Conservation (phyloP, 2,113 vertebrate species). For the Vulpes vulpes region DNA sequence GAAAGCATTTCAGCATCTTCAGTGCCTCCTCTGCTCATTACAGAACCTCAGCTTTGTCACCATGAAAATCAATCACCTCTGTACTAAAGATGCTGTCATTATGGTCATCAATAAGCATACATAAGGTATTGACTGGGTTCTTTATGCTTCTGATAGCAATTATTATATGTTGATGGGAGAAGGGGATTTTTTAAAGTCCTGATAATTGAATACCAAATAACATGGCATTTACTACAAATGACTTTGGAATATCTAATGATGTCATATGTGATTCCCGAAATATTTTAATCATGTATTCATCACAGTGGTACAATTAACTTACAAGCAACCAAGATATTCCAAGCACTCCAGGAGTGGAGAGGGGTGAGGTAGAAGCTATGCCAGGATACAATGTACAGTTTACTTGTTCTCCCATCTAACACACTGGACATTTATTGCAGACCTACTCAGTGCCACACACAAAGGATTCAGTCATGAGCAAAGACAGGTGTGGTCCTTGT, state of each 20-base stretch:
- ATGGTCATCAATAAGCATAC: background rate
- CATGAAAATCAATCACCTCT: background rate
- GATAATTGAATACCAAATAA: background rate
- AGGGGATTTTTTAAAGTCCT: background rate
- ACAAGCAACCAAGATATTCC: background rate
- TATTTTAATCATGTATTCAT: background rate
- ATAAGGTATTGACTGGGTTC: background rate
- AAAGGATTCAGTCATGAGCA: background rate
- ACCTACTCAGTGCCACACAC: background rate
- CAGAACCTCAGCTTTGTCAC: background rate
- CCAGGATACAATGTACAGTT: background rate
- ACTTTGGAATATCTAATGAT: background rate
- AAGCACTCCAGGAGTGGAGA: background rate
- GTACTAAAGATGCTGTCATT: background rate
- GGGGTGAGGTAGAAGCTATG: fast-evolving
- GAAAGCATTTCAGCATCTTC: background rate
- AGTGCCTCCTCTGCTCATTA: background rate
- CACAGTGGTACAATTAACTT: background rate
- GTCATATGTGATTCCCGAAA: background rate
- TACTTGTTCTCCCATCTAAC: too few species aligned
- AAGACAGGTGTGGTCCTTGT: background rate
- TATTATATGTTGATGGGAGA: background rate
- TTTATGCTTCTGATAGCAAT: background rate
- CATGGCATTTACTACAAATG: background rate
- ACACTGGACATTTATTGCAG: background rate